These are phyloP conservation scores for Homarus gammarus DNA, from an alignment of 2,888 invertebrate species.

Conservation along the genomic window DNA sequence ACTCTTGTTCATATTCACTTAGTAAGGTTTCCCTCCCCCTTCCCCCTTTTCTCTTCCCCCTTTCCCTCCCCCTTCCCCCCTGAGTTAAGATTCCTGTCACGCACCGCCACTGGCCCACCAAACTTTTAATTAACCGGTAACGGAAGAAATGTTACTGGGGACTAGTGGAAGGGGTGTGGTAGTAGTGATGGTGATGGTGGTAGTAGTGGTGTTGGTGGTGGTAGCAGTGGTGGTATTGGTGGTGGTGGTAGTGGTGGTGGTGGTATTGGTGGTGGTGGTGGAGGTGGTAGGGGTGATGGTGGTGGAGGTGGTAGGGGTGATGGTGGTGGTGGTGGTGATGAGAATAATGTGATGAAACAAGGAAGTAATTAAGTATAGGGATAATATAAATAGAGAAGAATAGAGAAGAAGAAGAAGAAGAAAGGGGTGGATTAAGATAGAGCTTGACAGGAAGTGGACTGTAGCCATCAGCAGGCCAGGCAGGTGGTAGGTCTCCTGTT, in stretches of 20 bases:
- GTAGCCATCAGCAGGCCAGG: too few relatives aligned
- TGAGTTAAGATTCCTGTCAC: slow-evolving; percentile 46
- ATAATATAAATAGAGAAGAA: neutral
- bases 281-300: too few relatives aligned
- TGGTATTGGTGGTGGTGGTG: neutral
- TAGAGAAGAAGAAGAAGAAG: neutral
- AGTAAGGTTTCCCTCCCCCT: neutral
- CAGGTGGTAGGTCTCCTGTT: too few relatives aligned
- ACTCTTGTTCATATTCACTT: slow-evolving; percentile 29
- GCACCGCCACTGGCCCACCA: slow-evolving; percentile 20
- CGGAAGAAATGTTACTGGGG: slow-evolving; percentile 42
- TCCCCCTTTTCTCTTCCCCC: neutral
- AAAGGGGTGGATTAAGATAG: neutral
- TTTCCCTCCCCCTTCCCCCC: neutral
- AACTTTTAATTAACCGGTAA: slow-evolving; percentile 67
- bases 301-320: neutral
- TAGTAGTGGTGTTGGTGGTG: neutral
- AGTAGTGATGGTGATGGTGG: neutral
- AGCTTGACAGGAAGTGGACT: too few relatives aligned
- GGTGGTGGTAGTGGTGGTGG: slow-evolving; percentile 1
- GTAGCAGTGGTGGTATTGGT: neutral
- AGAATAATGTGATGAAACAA: neutral
- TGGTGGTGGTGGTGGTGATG: slow-evolving; percentile 28
- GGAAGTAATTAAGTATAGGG: neutral
- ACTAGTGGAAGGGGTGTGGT: neutral